These are phyloP conservation scores for Xyrauchen texanus DNA, from an alignment of 2,113 vertebrate species.

Conservation along the genomic window DNA sequence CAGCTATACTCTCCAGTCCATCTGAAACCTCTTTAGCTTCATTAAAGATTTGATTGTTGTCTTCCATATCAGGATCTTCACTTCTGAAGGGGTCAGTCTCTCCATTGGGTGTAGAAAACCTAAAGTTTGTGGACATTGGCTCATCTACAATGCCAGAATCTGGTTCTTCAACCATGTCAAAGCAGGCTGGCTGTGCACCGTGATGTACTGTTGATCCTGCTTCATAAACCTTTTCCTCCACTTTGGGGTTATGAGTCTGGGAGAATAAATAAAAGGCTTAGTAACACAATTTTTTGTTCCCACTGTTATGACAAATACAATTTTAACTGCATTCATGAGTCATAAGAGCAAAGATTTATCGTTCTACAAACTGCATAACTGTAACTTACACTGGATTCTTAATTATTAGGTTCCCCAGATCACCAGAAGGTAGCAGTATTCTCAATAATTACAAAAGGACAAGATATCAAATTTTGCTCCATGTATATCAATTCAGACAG, in stretches of 20 bases:
- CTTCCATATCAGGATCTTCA: neutral
- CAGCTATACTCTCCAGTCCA: neutral
- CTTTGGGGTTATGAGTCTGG: slow-evolving; percentile 23
- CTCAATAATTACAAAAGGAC: neutral
- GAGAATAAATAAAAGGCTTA: neutral
- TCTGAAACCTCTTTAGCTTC: neutral
- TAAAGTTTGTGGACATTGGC: neutral
- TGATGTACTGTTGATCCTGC: neutral
- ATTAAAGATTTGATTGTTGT: neutral
- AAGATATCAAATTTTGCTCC: neutral
- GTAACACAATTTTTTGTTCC: too few species aligned
- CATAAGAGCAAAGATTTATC: too few species aligned
- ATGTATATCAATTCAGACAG: too few species aligned
- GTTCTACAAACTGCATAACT: too few species aligned
- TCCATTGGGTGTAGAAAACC: neutral
- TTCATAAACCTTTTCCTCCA: slow-evolving; percentile 11
- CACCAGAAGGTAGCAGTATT: neutral
- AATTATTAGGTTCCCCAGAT: neutral
- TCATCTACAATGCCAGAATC: neutral
- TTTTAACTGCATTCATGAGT: too few species aligned
- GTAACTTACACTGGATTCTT: too few species aligned
- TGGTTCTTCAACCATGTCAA: neutral
- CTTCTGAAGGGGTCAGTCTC: neutral
- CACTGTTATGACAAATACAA: too few species aligned
- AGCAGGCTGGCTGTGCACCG: neutral